A percentile compares a stretch with the other conserved stretches of the same genome.
These are phyloP conservation scores for Conistra vaccinii DNA, from an alignment of 2,888 invertebrate genomes.

Conservation along the genomic window DNA sequence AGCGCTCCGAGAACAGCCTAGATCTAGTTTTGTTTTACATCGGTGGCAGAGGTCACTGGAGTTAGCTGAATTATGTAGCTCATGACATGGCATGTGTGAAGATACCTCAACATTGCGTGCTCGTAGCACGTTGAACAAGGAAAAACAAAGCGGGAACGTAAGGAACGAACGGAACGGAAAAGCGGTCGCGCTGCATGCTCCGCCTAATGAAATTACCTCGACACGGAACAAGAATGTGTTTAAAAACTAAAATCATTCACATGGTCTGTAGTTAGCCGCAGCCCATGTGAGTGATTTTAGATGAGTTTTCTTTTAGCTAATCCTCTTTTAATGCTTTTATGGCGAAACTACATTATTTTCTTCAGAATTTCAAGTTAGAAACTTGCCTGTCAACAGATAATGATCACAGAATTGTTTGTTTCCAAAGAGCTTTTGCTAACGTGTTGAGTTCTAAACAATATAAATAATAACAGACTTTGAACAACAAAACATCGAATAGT, in stretches of 20 bases:
- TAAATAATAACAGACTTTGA: slow-evolving; percentile 39
- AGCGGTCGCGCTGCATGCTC: slow-evolving; percentile 38
- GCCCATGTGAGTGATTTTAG: slow-evolving; percentile 12
- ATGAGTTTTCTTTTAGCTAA: slow-evolving; percentile 2
- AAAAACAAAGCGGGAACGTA: slow-evolving; percentile 64
- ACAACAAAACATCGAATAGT: slow-evolving; percentile 34
- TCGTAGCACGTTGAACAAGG: slow-evolving; percentile 62
- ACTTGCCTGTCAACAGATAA: slow-evolving; percentile 9
- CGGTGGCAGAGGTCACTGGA: slow-evolving; percentile 77
- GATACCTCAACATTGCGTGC: slow-evolving; percentile 78
- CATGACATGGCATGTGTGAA: slow-evolving; percentile 74
- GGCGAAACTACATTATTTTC: background rate
- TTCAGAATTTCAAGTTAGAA: background rate
- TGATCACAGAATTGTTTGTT: background rate
- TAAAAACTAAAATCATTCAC: slow-evolving; percentile 23
- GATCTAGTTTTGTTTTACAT: slow-evolving; percentile 77
- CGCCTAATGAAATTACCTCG: slow-evolving; percentile 52
- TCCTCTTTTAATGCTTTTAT: background rate
- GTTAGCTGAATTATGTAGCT: slow-evolving; percentile 67
- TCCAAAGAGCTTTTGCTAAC: slow-evolving; percentile 18
- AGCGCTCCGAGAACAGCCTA: slow-evolving; percentile 75
- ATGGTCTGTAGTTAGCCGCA: background rate
- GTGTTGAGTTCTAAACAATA: slow-evolving; percentile 27
- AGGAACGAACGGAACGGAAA: slow-evolving; percentile 57
- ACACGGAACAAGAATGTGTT: slow-evolving; percentile 26